These are phyloP conservation scores for Pristionchus fissidentatus DNA, from an alignment of 2,888 invertebrate genomes.

Conservation along the genomic window DNA sequence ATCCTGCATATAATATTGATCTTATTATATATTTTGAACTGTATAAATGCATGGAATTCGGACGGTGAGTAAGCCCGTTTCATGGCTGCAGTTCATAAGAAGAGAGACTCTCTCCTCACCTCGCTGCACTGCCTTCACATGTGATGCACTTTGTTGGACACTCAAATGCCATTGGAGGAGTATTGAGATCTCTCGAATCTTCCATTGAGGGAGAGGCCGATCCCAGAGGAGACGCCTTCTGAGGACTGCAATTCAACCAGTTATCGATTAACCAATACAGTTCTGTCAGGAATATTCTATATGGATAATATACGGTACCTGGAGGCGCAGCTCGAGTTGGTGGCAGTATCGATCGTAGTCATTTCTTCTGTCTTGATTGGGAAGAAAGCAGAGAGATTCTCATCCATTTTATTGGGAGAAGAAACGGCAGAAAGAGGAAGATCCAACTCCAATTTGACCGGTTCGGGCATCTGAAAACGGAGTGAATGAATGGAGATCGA, in stretches of 20 bases:
- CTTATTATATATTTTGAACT: too few relatives aligned
- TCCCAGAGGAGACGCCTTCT: constrained; percentile 34
- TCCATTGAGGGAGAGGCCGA: not conserved
- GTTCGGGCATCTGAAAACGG: not conserved
- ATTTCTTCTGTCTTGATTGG: constrained; percentile 38
- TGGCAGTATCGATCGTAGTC: constrained; percentile 55
- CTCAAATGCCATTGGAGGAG: not conserved
- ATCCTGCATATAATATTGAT: constrained; percentile 1
- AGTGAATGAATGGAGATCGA: not conserved
- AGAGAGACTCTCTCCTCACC: not conserved
- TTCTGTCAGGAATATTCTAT: not conserved
- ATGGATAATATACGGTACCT: constrained; percentile 59
- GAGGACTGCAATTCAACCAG: constrained; percentile 36
- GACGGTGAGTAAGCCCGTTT: too few relatives aligned
- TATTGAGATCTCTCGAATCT: not conserved
- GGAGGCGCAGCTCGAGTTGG: constrained; percentile 67
- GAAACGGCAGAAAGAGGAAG: constrained; percentile 10
- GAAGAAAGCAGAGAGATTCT: constrained; percentile 33
- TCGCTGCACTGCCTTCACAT: constrained; percentile 21
- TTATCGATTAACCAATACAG: not conserved
- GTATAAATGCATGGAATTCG: not conserved
- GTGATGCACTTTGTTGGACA: not conserved
- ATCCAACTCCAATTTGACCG: not conserved
- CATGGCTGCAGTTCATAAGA: too few relatives aligned
- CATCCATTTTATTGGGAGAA: not conserved